These are phyloP conservation scores for Cercopithecus mona DNA, from an alignment of 2,113 vertebrate genomes.

Conservation along the genomic window DNA sequence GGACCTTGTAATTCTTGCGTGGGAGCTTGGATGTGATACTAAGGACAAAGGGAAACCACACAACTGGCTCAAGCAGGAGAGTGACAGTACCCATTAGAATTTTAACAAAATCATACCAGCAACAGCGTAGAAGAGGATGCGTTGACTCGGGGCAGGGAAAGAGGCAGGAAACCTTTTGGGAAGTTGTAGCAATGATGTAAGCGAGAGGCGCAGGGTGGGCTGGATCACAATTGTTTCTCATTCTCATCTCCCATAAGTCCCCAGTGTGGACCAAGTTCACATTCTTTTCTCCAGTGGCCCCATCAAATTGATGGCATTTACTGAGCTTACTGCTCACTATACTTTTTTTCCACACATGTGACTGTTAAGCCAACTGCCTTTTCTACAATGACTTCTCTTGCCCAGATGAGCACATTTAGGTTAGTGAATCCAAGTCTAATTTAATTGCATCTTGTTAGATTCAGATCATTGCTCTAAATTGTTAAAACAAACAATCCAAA, in stretches of 20 bases:
- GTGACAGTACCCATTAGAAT: neutral
- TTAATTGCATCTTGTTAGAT: slow-evolving; percentile 24
- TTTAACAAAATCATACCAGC: neutral
- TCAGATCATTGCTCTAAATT: neutral
- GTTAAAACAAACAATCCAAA: neutral
- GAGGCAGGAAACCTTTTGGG: neutral
- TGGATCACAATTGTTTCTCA: neutral
- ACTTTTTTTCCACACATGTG: neutral
- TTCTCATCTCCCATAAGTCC: neutral
- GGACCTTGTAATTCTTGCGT: neutral
- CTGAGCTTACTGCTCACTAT: neutral
- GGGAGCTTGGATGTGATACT: neutral
- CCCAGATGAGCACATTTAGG: neutral
- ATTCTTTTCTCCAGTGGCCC: neutral
- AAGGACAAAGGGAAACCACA: neutral
- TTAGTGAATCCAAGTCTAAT: neutral
- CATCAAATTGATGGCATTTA: neutral
- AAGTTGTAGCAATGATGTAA: neutral
- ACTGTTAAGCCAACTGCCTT: slow-evolving; percentile 8
- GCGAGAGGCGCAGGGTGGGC: neutral
- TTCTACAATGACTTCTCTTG: neutral
- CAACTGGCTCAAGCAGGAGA: neutral
- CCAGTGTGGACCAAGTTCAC: neutral
- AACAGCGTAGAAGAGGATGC: neutral
- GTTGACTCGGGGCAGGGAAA: neutral